Percentiles rank a stretch among this genome's conserved stretches.
Conservation (phyloP, 2,797 vertebrate species). For the Trachurus trachurus region DNA sequence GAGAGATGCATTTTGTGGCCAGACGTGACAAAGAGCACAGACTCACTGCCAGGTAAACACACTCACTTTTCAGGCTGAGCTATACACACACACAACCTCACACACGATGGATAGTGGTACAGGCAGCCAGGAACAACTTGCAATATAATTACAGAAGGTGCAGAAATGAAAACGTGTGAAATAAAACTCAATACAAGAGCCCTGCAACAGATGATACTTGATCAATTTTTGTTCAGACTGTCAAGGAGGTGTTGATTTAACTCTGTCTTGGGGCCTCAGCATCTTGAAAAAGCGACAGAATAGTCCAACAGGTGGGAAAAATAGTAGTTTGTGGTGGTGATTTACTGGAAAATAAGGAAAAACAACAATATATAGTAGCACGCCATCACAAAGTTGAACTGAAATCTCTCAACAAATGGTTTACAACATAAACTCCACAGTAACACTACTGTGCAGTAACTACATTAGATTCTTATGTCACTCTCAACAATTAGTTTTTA, state of each 20-base stretch:
- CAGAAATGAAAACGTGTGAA: constrained; percentile 18
- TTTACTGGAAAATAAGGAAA: background rate
- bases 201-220: background rate
- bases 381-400: background rate
- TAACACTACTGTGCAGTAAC: background rate
- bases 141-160: constrained; percentile 11
- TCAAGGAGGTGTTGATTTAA: constrained; percentile 14
- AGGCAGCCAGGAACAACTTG: background rate
- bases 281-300: background rate
- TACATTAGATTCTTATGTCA: background rate
- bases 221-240: background rate
- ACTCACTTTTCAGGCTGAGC: constrained; percentile 2
- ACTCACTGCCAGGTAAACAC: constrained; percentile 14
- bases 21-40: constrained; percentile 35
- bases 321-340: background rate
- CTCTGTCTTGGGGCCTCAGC: background rate
- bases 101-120: constrained; percentile 3
- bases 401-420: background rate
- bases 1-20: constrained; percentile 8
- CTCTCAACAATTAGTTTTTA: background rate
- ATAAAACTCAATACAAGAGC: constrained; percentile 19
- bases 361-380: background rate
- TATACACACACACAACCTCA: constrained; percentile 26
- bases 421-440: background rate
- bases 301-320: background rate